Evolutionary conservation across 2,113 vertebrate species (phyloP).

Genomic region (Cephalopterus ornatus): DNA sequence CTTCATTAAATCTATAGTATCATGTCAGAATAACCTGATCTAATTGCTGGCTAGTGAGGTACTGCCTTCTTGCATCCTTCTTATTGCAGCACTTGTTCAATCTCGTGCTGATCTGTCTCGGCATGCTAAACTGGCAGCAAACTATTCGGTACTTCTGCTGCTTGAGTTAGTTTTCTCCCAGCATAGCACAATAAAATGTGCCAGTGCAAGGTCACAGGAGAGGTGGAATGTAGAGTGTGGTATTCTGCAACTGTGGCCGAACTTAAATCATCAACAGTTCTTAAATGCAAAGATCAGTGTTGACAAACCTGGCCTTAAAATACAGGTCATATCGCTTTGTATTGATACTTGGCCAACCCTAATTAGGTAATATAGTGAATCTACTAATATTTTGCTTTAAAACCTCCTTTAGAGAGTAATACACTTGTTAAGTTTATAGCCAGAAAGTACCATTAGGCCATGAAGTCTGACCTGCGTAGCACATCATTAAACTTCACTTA

Average conservation of each 20-base stretch:
- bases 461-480: constrained; percentile 44
- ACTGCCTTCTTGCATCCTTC: neutral
- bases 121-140: neutral
- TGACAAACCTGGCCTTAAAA: neutral
- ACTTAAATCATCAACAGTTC: neutral
- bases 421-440: neutral
- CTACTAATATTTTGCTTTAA: neutral
- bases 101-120: neutral
- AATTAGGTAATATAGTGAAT: neutral
- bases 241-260: fast-evolving
- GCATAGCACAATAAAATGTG: neutral
- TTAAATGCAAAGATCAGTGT: neutral
- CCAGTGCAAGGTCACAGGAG: neutral
- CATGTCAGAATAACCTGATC: neutral
- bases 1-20: constrained; percentile 1
- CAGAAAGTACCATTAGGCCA: neutral
- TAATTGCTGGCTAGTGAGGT: constrained; percentile 6
- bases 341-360: neutral
- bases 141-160: neutral
- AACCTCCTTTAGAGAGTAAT: neutral
- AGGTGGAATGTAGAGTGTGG: neutral
- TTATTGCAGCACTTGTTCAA: neutral
- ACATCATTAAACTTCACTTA: constrained; percentile 64
- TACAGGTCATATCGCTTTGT: neutral
- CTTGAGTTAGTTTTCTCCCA: neutral